phyloP scores from a whole-genome alignment of 2,113 vertebrate species.

The Vombatus ursinus region DNA sequence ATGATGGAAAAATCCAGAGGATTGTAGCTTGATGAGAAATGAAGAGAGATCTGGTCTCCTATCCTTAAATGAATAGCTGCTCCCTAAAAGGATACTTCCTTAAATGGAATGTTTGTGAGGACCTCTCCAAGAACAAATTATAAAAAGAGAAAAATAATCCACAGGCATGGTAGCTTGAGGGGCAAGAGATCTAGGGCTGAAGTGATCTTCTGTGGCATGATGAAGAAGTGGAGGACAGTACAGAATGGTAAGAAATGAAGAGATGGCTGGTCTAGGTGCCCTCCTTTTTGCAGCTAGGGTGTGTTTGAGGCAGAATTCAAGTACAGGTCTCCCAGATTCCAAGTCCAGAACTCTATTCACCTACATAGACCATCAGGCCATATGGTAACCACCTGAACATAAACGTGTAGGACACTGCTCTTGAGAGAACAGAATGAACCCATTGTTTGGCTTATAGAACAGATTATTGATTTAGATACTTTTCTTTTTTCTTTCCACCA shows the following conservation, averaged over 20 bases:
- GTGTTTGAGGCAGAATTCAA: background rate
- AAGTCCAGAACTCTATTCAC: background rate
- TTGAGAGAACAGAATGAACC: background rate
- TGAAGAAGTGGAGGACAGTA: background rate
- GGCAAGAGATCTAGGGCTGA: background rate
- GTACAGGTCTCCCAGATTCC: background rate
- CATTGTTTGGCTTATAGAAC: background rate
- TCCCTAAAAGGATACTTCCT: background rate
- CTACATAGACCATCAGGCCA: background rate
- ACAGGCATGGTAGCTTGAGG: background rate
- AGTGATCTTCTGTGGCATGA: background rate
- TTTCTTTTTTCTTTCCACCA: background rate
- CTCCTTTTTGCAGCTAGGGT: background rate
- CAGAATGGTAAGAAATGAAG: background rate
- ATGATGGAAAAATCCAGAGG: no score
- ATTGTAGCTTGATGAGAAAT: background rate
- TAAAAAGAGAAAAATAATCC: background rate
- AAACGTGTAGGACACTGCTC: background rate
- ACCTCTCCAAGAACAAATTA: background rate
- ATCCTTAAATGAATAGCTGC: background rate
- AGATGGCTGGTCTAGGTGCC: background rate
- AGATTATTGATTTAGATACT: background rate
- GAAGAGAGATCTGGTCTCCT: background rate
- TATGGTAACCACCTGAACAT: background rate
- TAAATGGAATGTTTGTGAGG: background rate